A percentile compares a stretch with the other conserved stretches of the same genome.
Conservation (phyloP, 2,113 vertebrate genomes). For the Tragelaphus strepsiceros region DNA sequence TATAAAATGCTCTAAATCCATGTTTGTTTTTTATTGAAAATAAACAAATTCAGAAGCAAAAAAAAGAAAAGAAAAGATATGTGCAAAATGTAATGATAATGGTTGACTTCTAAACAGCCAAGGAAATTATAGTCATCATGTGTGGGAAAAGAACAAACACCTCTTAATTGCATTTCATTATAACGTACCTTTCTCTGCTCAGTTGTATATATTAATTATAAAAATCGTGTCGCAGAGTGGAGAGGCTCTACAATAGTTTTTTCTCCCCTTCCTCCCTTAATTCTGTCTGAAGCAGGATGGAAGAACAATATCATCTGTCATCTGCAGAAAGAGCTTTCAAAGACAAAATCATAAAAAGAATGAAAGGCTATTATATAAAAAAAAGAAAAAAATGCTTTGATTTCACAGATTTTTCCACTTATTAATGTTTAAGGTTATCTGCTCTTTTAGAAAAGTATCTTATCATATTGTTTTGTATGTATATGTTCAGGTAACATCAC, state of each 20-base stretch:
- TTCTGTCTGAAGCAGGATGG: constrained; percentile 84
- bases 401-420: constrained; percentile 82
- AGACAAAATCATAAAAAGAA: constrained; percentile 90
- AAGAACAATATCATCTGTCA: constrained; percentile 90
- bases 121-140: constrained; percentile 87
- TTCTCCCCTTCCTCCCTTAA: constrained; percentile 77
- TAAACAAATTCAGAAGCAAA: constrained; percentile 82
- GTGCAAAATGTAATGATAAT: constrained; percentile 84
- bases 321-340: constrained; percentile 84
- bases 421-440: constrained; percentile 86
- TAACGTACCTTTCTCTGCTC: constrained; percentile 86
- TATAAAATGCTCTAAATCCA: constrained; percentile 73
- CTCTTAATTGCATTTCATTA: constrained; percentile 91
- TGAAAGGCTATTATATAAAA: constrained; percentile 87
- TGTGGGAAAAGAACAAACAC: constrained; percentile 87
- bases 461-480: constrained; percentile 79
- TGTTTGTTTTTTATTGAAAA: constrained; percentile 84
- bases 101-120: constrained; percentile 86
- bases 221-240: constrained; percentile 84
- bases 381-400: constrained; percentile 82
- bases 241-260: constrained; percentile 82
- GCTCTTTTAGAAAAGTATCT: constrained; percentile 79
- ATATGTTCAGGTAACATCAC: constrained; percentile 73
- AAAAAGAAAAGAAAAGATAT: constrained; percentile 75
- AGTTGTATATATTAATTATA: constrained; percentile 91